A percentile compares a stretch with the other conserved stretches of the same genome.
These are phyloP conservation scores for Chymomyza procnemis DNA, from an alignment of 2,888 invertebrate genomes.

Conservation along the genomic window DNA sequence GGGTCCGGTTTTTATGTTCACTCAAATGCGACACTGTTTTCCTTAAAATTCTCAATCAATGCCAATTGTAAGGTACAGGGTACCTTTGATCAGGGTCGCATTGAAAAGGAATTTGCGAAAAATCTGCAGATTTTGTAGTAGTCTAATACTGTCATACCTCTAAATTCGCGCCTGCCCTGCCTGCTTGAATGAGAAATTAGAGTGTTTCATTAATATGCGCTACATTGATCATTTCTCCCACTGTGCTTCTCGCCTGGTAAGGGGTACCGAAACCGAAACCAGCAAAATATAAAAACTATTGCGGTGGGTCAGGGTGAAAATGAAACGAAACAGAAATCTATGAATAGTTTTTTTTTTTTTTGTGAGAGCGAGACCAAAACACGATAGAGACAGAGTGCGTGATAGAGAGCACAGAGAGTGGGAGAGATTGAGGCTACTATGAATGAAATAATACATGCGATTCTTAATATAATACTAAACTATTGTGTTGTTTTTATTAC, in stretches of 20 bases:
- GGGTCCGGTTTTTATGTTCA: too few relatives aligned
- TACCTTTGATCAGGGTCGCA: too few relatives aligned
- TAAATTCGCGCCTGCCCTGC: too few relatives aligned
- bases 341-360: constrained; percentile 66
- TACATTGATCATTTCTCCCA: neutral
- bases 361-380: constrained; percentile 21
- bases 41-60: too few relatives aligned
- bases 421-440: constrained; percentile 3
- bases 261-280: constrained; percentile 41
- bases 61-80: too few relatives aligned
- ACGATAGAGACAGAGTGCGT: constrained; percentile 5
- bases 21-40: too few relatives aligned
- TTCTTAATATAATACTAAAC: neutral
- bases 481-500: neutral
- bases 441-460: constrained; percentile 9
- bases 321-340: constrained; percentile 70
- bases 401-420: neutral
- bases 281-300: constrained; percentile 62
- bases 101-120: too few relatives aligned
- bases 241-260: constrained; percentile 15
- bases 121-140: too few relatives aligned
- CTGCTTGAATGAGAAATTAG: too few relatives aligned
- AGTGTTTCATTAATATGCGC: too few relatives aligned
- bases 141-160: too few relatives aligned
- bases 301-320: constrained; percentile 71